Base-by-base conservation (phyloP, 2,797 vertebrate species). In the Corythornis leucogaster region DNA sequence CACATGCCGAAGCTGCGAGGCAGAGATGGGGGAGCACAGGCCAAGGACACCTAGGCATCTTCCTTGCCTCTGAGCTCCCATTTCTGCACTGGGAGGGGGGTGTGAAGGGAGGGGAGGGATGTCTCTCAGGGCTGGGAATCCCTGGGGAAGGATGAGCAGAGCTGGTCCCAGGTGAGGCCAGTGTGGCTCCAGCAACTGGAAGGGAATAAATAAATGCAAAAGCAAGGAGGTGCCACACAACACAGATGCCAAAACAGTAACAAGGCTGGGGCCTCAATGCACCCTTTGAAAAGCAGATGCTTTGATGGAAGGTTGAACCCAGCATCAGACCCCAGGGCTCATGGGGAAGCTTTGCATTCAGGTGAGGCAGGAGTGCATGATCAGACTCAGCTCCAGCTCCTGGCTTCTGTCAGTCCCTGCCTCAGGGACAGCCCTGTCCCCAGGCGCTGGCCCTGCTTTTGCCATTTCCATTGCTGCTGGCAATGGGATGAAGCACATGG, bases 1-100 rank as follows among this genome's bases (percentile, higher is more conserved):
- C 2, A 0, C 0, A 2, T 10, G 35, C 28, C 4, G 0, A 40
- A 40, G 48, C 20, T 19, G 24, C 0, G 2, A 35, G 66, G 21
- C 5, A 3, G 8, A 12, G 61, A 30, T 53, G 30, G 31, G n/a
- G 16, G 19, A 75, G 25, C 58, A 33, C 2, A 48, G n/a, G 21
- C 62, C 1, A 4, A 79, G 57, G 43, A 68, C 31, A 42, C 18
- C 6, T 0, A 4, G 62, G 78, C 6, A 30, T 85, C 24, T 25
- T 67, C 15, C n/a, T n/a, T 0, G 0, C 7, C 50, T 71, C 35
- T 57, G 21, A 80, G 62, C 30, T 12, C 15, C 9, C 4, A 0
- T 7, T 78, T 67, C 66, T 75, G n/a, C 1, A 1, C 33, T 71
- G 38, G 6, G 9, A 15, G 12, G 12, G 38, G 38, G 38, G 14